Evolutionary conservation across 2,888 invertebrate species (phyloP), one percentile per base, ranked within the genome.

Genomic region (Stomorhina lunata): DNA sequence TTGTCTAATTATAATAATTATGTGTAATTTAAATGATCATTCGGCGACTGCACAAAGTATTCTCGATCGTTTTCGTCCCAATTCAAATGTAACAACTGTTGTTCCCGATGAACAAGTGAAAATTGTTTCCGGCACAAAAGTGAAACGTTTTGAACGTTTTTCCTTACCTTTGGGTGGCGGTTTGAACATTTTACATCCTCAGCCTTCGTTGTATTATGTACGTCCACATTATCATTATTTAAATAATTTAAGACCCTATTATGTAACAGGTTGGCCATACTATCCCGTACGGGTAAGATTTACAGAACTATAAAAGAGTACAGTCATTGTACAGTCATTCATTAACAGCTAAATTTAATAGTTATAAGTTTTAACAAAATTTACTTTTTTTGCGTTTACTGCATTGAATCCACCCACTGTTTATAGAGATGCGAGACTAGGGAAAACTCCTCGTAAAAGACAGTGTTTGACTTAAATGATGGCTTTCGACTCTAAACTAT

Each of bases 51-150:
- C 86, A 53, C 88, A 90, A 86, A 88, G 86, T 77, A 84, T 90
- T 65, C 81, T 90, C 40, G 89, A 89, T 81, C 88, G 89, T 7
- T 79, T 89, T n/a, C 86, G 87, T 15, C 86, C 86, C 37, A 83
- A 65, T 10, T 73, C 57, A 25, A 88, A 86, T 80, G 76, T 86
- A 27, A 84, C 87, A 20, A 29, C 27, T 10, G 53, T 63, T 3
- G 72, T 61, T 9, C 79, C 53, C 37, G 90, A 88, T 78, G 91
- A 89, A 3, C 81, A 81, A 25, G 85, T 90, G 27, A 90, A 90
- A 86, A 86, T 91, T 34, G 88, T 90, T 7, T 87, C 89, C 55
- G 91, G 90, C 55, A 88, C 89, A 22, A 90, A 90, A 83, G 91
- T 90, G 40, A 90, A 90, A 72, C 87, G 91, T 20, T 89, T 87